Base-by-base conservation (phyloP, 1,140 invertebrate species). In the Whitmania pigra region DNA sequence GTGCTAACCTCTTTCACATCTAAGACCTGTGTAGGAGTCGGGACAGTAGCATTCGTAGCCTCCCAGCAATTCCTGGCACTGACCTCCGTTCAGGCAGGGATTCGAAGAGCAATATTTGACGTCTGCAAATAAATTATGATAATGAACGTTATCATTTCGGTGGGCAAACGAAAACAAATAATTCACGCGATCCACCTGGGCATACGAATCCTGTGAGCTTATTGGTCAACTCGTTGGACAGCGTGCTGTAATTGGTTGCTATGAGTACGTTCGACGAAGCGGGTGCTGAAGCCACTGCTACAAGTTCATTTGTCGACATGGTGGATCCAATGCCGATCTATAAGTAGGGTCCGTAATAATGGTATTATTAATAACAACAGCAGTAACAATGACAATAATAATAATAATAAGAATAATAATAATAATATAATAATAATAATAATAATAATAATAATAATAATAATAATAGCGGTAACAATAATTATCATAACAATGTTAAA, bases 31-130 rank as follows among this genome's bases (percentile, higher is more conserved):
- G 7, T 7, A 17, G 11, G 25, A 20, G 22, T 31, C 66, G 4
- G 63, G 40, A 63, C 73, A 74, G 17, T 67, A 20, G 43, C 73
- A 74, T 2, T n/a, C 13, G 67, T 53, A 74, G 31, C 73, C 73
- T 20, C 55, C 40, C 18, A 68, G n/a, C 20, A 72, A 25, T n/a
- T 72, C 63, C 15, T n/a, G 15, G 60, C 73, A 74, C 20, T n/a
- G 22, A 11, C 73, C 73, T 17, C 67, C 71, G 15, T 72, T 74
- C 43, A 13, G 29, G 36, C 73, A 74, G n/a, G 73, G 71, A 43
- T n/a, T 72, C 29, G 29, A 25, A 31, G 20, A 25, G 53, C 73
- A 74, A 17, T 72, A 73, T 13, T 68, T 72, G 15, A 43, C 53
- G n/a, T 57, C 71, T 71, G 66, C 22, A 54, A 4, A 11, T 11